Evolutionary conservation across 2,888 invertebrate species (phyloP).

Genomic region (Drosophila mayaguana): DNA sequence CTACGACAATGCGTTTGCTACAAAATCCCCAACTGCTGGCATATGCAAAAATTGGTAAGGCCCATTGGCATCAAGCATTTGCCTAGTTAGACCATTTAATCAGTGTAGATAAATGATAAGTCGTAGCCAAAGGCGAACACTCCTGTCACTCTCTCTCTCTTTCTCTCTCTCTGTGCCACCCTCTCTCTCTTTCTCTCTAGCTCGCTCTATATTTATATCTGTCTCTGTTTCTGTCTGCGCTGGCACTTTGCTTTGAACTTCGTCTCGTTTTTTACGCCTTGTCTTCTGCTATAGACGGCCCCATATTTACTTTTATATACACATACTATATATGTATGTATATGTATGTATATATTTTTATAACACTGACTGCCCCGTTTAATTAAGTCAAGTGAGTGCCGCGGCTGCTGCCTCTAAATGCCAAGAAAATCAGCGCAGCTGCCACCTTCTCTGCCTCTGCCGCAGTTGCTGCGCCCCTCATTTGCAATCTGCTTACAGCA

Average conservation of each 20-base stretch:
- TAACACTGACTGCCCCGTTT: conserved; percentile 69
- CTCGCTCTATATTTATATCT: background rate
- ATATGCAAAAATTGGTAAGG: conserved; percentile 28
- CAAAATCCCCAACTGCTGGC: background rate
- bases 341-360: conserved; percentile 54
- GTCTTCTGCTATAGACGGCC: conserved; percentile 49
- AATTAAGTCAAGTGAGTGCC: conserved; percentile 81
- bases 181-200: background rate
- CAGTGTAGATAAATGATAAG: conserved; percentile 48
- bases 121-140: conserved; percentile 25
- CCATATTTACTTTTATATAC: conserved; percentile 32
- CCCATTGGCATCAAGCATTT: conserved; percentile 1
- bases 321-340: conserved; percentile 5
- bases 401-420: conserved; percentile 68
- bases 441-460: conserved; percentile 22
- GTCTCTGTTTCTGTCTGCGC: conserved; percentile 11
- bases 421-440: conserved; percentile 66
- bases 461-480: conserved; percentile 10
- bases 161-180: background rate
- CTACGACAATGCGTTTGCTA: background rate
- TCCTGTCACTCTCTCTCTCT: background rate
- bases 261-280: conserved; percentile 64
- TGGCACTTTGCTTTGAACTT: conserved; percentile 71
- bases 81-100: conserved; percentile 28
- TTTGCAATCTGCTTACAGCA: conserved; percentile 22